Base-by-base conservation (phyloP, 2,888 invertebrate genomes). In the Oscheius sp. region DNA sequence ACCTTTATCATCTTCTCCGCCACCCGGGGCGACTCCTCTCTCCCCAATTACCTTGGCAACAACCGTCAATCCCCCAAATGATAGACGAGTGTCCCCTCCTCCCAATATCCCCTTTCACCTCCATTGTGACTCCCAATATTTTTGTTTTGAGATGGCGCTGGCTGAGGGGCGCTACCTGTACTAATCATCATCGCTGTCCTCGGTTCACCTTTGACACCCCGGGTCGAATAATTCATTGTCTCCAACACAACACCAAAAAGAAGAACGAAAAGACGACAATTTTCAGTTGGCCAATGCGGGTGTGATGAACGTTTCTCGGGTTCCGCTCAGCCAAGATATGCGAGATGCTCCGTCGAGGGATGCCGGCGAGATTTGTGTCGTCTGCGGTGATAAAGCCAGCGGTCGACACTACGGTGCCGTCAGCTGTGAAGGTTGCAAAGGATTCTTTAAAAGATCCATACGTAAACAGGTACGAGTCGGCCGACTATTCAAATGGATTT, bases 371-470 rank as follows among this genome's bases (percentile, higher is more conserved):
- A 72, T 85, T n/a, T 86, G 86, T 71, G 86, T 86, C 35, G 81
- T 81, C 2, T 81, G 81, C 45, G 81, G 87, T 0, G 87, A 87
- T 75, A 87, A 87, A 70, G 87, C 87, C n/a, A 83, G 83, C 52
- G 87, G 87, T 23, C 73, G 86, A 23, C 85, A 87, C 53, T 86
- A 85, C 66, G 86, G 86, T 21, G 86, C 86, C 7, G 85, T 86
- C 55, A 23, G 83, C 43, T 87, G 86, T 61, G 86, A 87, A 72
- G 86, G 97, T 2, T 98, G 97, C 90, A 98, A 98, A 90, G 87
- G 87, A 25, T 98, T 98, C 91, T 98, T 98, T 90, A 98, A 98
- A 90, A 92, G 98, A 0, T 96, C 95, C 25, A 97, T 98, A 85
- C 92, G 98, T 72, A 98, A 98, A 90, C 76, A 80, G 78, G 95